phyloP scores from a whole-genome alignment of 1,140 invertebrate species.

The Leptinotarsa lineolata region DNA sequence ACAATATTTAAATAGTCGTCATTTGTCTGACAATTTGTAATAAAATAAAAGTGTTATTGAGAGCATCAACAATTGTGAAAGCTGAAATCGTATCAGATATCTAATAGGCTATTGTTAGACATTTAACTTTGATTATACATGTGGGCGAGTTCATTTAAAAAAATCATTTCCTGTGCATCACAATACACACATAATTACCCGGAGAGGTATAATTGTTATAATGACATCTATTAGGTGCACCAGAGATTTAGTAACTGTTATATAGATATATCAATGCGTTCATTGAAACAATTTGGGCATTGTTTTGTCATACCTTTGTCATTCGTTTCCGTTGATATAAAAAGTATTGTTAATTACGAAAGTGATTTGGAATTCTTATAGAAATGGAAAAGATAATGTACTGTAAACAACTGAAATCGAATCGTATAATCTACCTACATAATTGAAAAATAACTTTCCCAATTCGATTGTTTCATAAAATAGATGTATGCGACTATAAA shows the following conservation, averaged over 20 bases:
- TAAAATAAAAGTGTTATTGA: slow-evolving; percentile 34
- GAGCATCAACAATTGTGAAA: slow-evolving; percentile 40
- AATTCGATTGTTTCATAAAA: too few species aligned
- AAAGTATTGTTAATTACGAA: too few species aligned
- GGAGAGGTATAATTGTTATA: slow-evolving; percentile 54
- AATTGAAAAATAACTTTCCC: too few species aligned
- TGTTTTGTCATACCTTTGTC: not conserved
- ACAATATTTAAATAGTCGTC: slow-evolving; percentile 19
- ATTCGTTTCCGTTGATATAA: too few species aligned
- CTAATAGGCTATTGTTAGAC: slow-evolving; percentile 55
- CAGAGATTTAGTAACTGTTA: slow-evolving; percentile 16
- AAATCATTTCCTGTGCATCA: slow-evolving; percentile 54
- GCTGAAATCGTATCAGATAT: slow-evolving; percentile 34
- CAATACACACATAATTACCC: slow-evolving; percentile 56
- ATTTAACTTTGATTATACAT: slow-evolving; percentile 55
- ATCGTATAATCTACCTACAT: too few species aligned
- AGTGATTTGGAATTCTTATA: too few species aligned
- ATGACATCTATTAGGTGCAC: slow-evolving; percentile 50
- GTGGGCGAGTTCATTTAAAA: slow-evolving; percentile 55
- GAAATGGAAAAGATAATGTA: too few species aligned
- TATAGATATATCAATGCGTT: not conserved
- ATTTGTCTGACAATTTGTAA: slow-evolving; percentile 27
- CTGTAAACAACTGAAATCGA: too few species aligned
- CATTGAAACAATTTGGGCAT: not conserved
- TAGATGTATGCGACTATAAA: too few species aligned